Conservation (phyloP, 2,888 invertebrate species). For the Pharmacophagus antenor region DNA sequence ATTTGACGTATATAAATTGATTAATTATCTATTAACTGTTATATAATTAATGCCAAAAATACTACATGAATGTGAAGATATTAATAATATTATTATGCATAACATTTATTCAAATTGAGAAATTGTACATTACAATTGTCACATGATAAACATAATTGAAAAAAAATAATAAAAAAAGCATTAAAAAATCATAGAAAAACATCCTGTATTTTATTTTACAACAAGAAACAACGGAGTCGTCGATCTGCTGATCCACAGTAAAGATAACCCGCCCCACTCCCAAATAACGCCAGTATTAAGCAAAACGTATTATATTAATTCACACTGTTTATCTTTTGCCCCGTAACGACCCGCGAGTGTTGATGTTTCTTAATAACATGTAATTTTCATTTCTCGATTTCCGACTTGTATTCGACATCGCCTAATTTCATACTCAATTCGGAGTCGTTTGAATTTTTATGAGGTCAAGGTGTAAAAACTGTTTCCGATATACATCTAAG, state of each 20-base stretch:
- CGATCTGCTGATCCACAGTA: conserved; percentile 58
- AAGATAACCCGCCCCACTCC: conserved; percentile 63
- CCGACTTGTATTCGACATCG: conserved; percentile 69
- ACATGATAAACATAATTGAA: background rate
- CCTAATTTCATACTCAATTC: conserved; percentile 66
- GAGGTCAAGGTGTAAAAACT: conserved; percentile 40
- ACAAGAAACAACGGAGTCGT: conserved; percentile 59
- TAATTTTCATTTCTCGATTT: conserved; percentile 74
- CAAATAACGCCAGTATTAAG: conserved; percentile 71
- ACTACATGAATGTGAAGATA: no score
- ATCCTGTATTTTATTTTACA: conserved; percentile 44
- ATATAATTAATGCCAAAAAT: no score
- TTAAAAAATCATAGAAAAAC: conserved; percentile 1
- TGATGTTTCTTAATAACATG: conserved; percentile 77
- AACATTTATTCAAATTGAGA: no score
- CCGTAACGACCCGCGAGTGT: conserved; percentile 73
- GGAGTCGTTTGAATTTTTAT: conserved; percentile 64
- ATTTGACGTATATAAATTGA: no score
- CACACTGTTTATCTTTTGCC: conserved; percentile 76
- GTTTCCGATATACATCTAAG: conserved; percentile 42
- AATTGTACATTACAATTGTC: no score
- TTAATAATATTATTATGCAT: no score
- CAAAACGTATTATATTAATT: conserved; percentile 76
- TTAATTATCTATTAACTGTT: no score
- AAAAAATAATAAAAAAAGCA: background rate